A percentile compares a stretch with the other conserved stretches of the same genome.
Conservation (phyloP, 2,797 vertebrate genomes). For the Chiroxiphia lanceolata region DNA sequence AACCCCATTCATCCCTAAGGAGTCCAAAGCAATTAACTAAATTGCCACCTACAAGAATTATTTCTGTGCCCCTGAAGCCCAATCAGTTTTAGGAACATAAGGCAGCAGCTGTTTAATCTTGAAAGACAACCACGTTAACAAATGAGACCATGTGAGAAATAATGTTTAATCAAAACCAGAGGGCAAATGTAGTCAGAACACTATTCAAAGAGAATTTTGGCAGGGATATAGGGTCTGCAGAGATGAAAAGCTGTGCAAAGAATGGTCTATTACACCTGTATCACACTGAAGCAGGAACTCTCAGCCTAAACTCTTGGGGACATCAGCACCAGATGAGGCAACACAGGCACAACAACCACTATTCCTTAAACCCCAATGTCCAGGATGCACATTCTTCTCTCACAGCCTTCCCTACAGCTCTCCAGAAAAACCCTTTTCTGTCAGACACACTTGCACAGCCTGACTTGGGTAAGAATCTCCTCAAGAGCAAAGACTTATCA, state of each 20-base stretch:
- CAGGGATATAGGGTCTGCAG: not conserved
- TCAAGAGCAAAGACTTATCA: not conserved
- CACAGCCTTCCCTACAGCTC: not conserved
- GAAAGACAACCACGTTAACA: not conserved
- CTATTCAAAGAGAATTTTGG: not conserved
- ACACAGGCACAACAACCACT: not conserved
- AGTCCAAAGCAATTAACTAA: conserved; percentile 23
- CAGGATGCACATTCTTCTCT: not conserved
- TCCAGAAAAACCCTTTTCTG: not conserved
- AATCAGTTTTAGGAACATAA: not conserved
- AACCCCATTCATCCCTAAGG: not conserved
- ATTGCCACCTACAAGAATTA: not conserved
- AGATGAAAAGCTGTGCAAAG: not conserved
- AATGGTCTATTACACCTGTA: not conserved
- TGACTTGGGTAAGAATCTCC: not conserved
- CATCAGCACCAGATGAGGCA: not conserved
- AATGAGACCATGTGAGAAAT: not conserved
- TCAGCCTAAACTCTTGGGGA: not conserved
- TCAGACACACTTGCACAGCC: not conserved
- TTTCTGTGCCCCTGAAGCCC: not conserved
- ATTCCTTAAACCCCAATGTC: not conserved
- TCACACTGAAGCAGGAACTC: not conserved
- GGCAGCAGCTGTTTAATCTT: conserved; percentile 3
- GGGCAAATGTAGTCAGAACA: not conserved
- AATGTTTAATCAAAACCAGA: conserved; percentile 2